Evolutionary conservation across 2,888 invertebrate genomes (phyloP), one percentile per base, ranked within the genome.

Genomic region (Ectobius pallidus): DNA sequence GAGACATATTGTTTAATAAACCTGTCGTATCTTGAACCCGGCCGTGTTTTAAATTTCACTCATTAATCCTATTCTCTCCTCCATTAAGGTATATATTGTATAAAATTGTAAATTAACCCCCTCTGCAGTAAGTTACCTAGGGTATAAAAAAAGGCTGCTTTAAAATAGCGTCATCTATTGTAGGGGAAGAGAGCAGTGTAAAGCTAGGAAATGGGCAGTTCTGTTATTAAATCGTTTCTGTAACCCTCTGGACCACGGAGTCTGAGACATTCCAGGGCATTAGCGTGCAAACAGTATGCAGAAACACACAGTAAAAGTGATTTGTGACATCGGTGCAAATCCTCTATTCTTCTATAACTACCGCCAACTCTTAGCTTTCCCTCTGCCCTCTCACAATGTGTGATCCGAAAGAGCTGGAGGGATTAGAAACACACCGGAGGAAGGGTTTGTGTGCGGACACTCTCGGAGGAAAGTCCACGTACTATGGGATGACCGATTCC

Each of bases 281-380:
- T 79, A 79, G 77, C 76, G 75, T 39, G 63, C 71, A 67, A 52
- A 71, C 63, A 71, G 49, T 42, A 63, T 18, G 63, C 52, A 63
- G 62, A 62, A n/a, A 42, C 44, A 65, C 52, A 32, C 55, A 71
- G 71, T 83, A 83, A 84, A 84, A 83, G 84, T 84, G 84, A 84
- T 84, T 84, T 83, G 83, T 83, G 83, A 81, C 81, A 32, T 55
- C 14, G 32, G 39, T 25, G 82, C 83, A 82, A 83, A 83, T 82
- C 83, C 83, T 79, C 81, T 80, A 82, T 82, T 82, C 82, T 82
- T 82, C 82, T 63, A 34, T 39, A 69, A 69, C 20, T 18, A 49
- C 52, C 25, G 46, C 62, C 44, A 25, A 58, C 70, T 68, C 72
- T 58, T 62, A 62, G 39, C 46, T 30, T 25, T 16, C 65, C 65